Percentiles rank a stretch among this genome's conserved stretches.
phyloP scores from a whole-genome alignment of 2,888 invertebrate species.

The Drosophila suboccidentalis region DNA sequence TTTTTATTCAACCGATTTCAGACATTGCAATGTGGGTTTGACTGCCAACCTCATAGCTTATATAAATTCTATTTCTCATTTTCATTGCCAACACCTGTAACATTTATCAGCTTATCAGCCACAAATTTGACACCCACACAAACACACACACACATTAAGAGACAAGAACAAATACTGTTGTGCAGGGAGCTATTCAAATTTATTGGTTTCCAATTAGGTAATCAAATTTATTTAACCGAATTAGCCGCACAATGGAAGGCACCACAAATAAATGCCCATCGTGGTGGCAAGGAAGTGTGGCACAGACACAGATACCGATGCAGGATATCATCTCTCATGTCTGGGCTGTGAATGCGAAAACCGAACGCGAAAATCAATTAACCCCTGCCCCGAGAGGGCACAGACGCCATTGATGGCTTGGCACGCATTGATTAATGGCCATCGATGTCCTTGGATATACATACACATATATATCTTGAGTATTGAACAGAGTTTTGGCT shows the following conservation, averaged over 20 bases:
- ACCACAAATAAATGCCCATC: slow-evolving; percentile 57
- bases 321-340: slow-evolving; percentile 44
- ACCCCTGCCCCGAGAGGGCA: slow-evolving; percentile 19
- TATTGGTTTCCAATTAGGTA: slow-evolving; percentile 78
- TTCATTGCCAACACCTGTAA: slow-evolving; percentile 34
- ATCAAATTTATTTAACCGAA: slow-evolving; percentile 74
- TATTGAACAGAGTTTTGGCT: slow-evolving; percentile 48
- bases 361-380: slow-evolving; percentile 65
- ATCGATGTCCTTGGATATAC: slow-evolving; percentile 28
- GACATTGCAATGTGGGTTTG: background rate
- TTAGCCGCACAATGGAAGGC: slow-evolving; percentile 53
- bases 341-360: slow-evolving; percentile 45
- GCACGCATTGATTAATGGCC: slow-evolving; percentile 73
- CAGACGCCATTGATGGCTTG: slow-evolving; percentile 31
- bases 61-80: slow-evolving; percentile 7
- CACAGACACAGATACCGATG: slow-evolving; percentile 10
- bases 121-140: slow-evolving; percentile 35
- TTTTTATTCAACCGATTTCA: background rate
- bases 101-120: slow-evolving; percentile 41
- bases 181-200: slow-evolving; percentile 63
- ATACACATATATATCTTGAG: slow-evolving; percentile 1
- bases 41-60: background rate
- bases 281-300: slow-evolving; percentile 10
- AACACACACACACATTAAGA: slow-evolving; percentile 17
- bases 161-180: slow-evolving; percentile 42